Evolutionary conservation across 2,113 vertebrate genomes (phyloP).

Genomic region (Reinhardtius hippoglossoides): DNA sequence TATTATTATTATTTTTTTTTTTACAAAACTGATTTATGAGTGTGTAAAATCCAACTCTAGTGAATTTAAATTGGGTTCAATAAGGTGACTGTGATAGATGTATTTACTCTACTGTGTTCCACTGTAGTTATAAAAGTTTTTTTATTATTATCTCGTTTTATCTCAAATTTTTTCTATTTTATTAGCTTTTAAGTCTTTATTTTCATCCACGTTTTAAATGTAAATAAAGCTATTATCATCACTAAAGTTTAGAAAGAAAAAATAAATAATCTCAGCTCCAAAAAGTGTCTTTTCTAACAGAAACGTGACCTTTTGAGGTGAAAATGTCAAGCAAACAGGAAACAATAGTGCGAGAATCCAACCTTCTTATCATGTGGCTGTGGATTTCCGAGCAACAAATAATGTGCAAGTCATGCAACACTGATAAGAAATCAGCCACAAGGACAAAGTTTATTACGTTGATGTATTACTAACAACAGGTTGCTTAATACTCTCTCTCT

Average conservation of each 20-base stretch:
- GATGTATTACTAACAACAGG: conserved; percentile 29
- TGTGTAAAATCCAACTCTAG: no score
- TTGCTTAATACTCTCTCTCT: conserved; percentile 1
- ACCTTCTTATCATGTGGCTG: conserved; percentile 10
- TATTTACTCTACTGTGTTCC: no score
- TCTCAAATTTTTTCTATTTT: no score
- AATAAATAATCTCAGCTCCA: neutral
- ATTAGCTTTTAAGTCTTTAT: neutral
- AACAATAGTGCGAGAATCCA: conserved; percentile 10
- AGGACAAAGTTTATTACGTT: conserved; percentile 38
- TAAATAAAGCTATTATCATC: neutral
- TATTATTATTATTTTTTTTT: no score
- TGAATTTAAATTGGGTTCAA: no score
- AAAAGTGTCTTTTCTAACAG: neutral
- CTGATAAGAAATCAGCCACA: conserved; percentile 61
- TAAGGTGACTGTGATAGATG: no score
- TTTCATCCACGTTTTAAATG: neutral
- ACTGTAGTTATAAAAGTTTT: no score
- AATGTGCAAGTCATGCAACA: conserved; percentile 49
- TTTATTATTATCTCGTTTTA: no score
- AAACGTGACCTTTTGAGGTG: neutral
- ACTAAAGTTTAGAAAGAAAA: neutral
- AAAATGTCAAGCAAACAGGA: conserved; percentile 10
- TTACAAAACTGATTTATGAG: no score
- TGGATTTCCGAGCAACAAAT: conserved; percentile 24